Conservation (phyloP, 2,113 vertebrate genomes). For the Telmatochromis bifrenatus region DNA sequence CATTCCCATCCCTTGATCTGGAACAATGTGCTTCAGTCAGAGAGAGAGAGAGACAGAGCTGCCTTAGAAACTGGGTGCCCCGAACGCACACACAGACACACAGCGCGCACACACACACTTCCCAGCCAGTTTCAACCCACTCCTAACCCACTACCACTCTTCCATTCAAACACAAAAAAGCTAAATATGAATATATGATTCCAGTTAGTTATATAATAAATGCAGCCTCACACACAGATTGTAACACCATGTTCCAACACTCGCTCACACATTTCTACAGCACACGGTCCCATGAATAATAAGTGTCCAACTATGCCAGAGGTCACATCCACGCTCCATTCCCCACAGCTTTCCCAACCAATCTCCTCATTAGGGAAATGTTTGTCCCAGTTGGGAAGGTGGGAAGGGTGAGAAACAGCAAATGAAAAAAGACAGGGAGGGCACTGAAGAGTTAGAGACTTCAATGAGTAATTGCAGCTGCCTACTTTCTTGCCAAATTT, state of each 20-base stretch:
- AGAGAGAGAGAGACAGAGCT: conserved; percentile 62
- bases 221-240: neutral
- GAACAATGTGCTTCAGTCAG: conserved; percentile 88
- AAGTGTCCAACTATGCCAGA: conserved; percentile 83
- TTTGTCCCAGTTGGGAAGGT: conserved; percentile 76
- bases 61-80: conserved; percentile 64
- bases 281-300: conserved; percentile 81
- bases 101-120: neutral
- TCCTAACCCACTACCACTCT: neutral
- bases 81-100: neutral
- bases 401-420: conserved; percentile 42
- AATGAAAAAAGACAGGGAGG: neutral
- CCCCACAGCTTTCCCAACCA: conserved; percentile 82
- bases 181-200: neutral
- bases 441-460: neutral
- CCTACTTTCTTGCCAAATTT: conserved; percentile 2
- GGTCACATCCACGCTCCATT: conserved; percentile 86
- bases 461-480: conserved; percentile 20
- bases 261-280: conserved; percentile 66
- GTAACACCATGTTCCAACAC: neutral
- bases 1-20: conserved; percentile 82
- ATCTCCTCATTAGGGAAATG: conserved; percentile 90
- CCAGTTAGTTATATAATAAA: neutral
- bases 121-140: neutral
- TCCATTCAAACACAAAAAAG: neutral